Evolutionary conservation across 2,113 vertebrate genomes (phyloP).

Genomic region (Rana temporaria): DNA sequence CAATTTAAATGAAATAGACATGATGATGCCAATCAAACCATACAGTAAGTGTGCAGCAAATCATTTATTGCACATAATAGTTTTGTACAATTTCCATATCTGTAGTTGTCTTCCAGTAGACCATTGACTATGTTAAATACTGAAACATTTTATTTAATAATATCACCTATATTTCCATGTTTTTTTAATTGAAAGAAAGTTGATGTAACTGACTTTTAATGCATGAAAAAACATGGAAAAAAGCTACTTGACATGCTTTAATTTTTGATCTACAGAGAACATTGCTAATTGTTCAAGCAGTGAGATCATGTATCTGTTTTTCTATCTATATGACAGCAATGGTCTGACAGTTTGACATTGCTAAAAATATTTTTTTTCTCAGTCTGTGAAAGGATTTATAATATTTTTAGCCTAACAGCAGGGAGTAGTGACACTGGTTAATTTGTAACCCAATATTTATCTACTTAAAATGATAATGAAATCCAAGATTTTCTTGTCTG

Average conservation of each 20-base stretch:
- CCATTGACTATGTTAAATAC: too few species aligned
- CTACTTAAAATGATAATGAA: constrained; percentile 43
- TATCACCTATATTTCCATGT: too few species aligned
- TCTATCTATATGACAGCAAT: not conserved
- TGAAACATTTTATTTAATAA: too few species aligned
- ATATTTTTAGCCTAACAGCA: constrained; percentile 27
- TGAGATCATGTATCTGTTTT: constrained; percentile 8
- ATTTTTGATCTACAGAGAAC: not conserved
- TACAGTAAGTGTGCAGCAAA: too few species aligned
- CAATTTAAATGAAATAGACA: too few species aligned
- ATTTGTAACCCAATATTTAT: constrained; percentile 33
- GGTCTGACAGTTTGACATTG: constrained; percentile 24
- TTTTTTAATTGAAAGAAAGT: too few species aligned
- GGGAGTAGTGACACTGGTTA: constrained; percentile 32
- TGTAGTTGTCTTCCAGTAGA: too few species aligned
- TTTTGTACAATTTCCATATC: too few species aligned
- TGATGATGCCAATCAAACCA: too few species aligned
- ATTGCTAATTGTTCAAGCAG: constrained; percentile 7
- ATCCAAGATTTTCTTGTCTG: constrained; percentile 20
- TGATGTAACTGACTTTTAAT: too few species aligned
- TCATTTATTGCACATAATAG: too few species aligned
- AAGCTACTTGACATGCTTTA: not conserved
- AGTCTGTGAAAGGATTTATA: constrained; percentile 18
- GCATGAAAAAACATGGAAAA: too few species aligned
- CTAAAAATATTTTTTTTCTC: constrained; percentile 7